Conservation (phyloP, 2,113 vertebrate species). For the Anoplopoma fimbria region DNA sequence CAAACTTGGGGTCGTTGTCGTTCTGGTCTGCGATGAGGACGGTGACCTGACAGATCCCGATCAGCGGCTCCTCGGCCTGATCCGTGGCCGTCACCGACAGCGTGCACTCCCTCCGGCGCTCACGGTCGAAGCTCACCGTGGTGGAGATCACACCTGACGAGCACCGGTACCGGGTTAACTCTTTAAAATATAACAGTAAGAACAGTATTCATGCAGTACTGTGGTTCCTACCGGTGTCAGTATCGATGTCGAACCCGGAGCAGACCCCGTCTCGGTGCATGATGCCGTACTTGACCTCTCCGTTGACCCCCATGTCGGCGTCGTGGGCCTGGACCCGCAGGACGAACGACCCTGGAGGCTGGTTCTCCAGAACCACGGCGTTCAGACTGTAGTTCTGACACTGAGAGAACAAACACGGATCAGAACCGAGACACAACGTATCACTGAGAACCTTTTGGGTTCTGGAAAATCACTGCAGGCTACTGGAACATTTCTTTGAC, state of each 20-base stretch:
- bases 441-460: not conserved
- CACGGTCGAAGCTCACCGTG: slow-evolving; percentile 87
- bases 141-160: slow-evolving; percentile 87
- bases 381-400: slow-evolving; percentile 89
- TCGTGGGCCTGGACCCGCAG: slow-evolving; percentile 87
- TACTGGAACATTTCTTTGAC: too few relatives aligned
- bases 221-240: slow-evolving; percentile 84
- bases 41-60: slow-evolving; percentile 88
- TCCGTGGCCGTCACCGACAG: slow-evolving; percentile 90
- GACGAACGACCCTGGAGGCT: slow-evolving; percentile 86
- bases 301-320: slow-evolving; percentile 89
- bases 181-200: not conserved
- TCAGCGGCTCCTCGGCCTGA: slow-evolving; percentile 88
- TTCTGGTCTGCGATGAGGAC: slow-evolving; percentile 88
- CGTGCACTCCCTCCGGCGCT: slow-evolving; percentile 86
- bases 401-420: slow-evolving; percentile 75
- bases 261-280: slow-evolving; percentile 88
- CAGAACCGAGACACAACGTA: not conserved
- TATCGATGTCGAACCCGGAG: slow-evolving; percentile 86
- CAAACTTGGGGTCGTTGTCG: slow-evolving; percentile 92
- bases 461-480: too few relatives aligned
- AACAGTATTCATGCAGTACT: rapidly evolving
- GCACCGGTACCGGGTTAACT: not conserved
- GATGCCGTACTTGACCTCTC: slow-evolving; percentile 90
- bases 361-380: slow-evolving; percentile 89